phyloP scores from a whole-genome alignment of 1,140 invertebrate species.

The Cherax quadricarinatus region DNA sequence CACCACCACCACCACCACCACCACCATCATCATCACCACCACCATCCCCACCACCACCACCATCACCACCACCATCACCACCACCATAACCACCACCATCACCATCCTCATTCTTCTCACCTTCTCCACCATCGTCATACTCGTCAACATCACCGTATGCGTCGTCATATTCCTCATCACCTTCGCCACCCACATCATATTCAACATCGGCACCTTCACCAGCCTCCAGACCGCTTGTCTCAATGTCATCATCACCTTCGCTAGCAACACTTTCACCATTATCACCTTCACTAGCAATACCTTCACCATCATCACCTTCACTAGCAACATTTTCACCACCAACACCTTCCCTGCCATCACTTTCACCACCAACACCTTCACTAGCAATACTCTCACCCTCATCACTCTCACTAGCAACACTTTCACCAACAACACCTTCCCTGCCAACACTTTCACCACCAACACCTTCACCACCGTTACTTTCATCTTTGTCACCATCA shows the following conservation, averaged over 20 bases:
- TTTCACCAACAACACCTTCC: neutral
- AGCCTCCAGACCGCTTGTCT: neutral
- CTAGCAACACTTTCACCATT: neutral
- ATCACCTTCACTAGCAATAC: too few relatives aligned
- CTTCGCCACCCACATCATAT: neutral
- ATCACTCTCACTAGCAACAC: neutral
- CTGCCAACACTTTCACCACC: neutral
- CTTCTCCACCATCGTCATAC: neutral
- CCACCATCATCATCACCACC: too few relatives aligned
- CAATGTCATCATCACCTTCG: neutral
- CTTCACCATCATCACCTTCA: neutral
- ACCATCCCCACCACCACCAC: too few relatives aligned
- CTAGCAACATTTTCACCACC: neutral
- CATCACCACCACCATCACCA: too few relatives aligned
- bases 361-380: neutral
- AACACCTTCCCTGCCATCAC: neutral
- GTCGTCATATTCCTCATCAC: neutral
- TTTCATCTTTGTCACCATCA: neutral
- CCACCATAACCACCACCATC: too few relatives aligned
- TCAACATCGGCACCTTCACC: neutral
- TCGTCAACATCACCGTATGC: neutral
- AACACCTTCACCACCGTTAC: neutral
- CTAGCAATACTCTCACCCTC: neutral
- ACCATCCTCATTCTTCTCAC: too few relatives aligned
- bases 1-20: too few relatives aligned